These are phyloP conservation scores for Vultur gryphus DNA, from an alignment of 2,797 vertebrate species.

Conservation along the genomic window DNA sequence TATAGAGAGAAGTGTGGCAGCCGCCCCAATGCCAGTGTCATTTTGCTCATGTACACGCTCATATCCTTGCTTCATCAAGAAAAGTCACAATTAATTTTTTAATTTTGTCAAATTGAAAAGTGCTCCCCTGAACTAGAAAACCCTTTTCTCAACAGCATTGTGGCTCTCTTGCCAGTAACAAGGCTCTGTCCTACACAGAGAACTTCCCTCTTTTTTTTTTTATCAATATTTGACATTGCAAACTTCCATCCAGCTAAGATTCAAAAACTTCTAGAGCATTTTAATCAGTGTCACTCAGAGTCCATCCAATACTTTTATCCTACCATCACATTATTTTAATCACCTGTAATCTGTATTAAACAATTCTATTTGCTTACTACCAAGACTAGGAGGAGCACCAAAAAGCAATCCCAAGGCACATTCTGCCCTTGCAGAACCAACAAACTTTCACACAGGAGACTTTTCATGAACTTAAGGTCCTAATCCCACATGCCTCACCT, in stretches of 20 bases:
- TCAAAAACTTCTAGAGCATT: background rate
- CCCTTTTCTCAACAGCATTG: background rate
- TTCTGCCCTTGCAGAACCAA: background rate
- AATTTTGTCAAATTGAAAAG: background rate
- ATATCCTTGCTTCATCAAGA: background rate
- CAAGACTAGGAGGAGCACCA: background rate
- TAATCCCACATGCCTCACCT: background rate
- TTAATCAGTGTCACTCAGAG: background rate
- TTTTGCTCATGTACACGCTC: slow-evolving; percentile 41
- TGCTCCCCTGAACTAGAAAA: background rate
- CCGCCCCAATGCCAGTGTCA: slow-evolving; percentile 73
- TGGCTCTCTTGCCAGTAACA: background rate
- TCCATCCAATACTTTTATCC: background rate
- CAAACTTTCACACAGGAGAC: background rate
- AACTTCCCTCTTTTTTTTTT: background rate
- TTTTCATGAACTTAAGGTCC: background rate
- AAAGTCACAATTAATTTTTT: background rate
- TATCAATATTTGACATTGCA: background rate
- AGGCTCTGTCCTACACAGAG: background rate
- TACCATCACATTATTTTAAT: background rate
- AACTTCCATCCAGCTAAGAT: background rate
- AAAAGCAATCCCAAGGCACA: background rate
- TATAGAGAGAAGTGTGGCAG: slow-evolving; percentile 79
- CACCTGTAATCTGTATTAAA: background rate
- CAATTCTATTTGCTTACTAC: background rate